These are phyloP conservation scores for Sarcophilus harrisii DNA, from an alignment of 2,797 vertebrate species.

Conservation along the genomic window DNA sequence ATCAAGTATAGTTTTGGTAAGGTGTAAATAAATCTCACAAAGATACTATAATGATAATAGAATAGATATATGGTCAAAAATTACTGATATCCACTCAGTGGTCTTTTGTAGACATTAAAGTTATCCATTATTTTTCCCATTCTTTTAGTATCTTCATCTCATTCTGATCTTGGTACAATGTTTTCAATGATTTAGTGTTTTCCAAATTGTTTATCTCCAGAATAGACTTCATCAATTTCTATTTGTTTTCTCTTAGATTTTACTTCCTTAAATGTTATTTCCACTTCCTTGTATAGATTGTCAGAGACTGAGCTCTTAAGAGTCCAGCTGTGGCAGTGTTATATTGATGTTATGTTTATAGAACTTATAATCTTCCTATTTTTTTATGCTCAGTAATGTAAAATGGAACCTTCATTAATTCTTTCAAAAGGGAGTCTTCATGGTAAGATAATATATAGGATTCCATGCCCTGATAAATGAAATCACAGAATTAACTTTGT, in stretches of 20 bases:
- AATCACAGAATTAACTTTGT: background rate
- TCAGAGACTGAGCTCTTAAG: too few relatives aligned
- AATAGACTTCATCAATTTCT: background rate
- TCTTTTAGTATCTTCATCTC: background rate
- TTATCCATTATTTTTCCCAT: background rate
- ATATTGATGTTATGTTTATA: background rate
- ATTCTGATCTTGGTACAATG: background rate
- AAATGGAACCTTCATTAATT: background rate
- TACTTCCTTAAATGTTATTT: background rate
- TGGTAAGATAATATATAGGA: background rate
- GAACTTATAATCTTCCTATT: background rate
- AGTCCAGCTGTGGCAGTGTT: background rate
- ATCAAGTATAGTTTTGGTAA: background rate
- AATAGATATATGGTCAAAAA: background rate
- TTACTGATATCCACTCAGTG: background rate
- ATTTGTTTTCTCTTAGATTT: background rate
- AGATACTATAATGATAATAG: background rate
- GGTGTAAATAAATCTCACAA: background rate
- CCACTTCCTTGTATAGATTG: background rate
- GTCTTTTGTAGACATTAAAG: too few relatives aligned
- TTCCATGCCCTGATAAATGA: background rate
- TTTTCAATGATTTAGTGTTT: background rate
- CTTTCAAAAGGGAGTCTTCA: background rate
- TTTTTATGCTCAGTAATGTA: background rate
- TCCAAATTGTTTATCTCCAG: background rate